Conservation (phyloP, 2,888 invertebrate species). For the Vanessa cardui region DNA sequence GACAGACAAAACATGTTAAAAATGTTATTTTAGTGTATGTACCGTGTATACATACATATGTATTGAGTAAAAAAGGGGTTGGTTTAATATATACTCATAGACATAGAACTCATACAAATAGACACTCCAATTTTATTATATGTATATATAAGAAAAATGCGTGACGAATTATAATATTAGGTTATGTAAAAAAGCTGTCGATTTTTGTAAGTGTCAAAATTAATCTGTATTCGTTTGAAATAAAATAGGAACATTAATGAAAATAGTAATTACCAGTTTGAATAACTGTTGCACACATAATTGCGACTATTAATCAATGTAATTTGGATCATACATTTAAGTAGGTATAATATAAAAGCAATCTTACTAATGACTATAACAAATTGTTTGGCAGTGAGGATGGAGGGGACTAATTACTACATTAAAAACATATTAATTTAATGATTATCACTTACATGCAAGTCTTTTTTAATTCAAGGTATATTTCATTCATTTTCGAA, state of each 20-base stretch:
- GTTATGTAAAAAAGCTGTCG: no score
- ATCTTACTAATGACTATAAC: slow-evolving; percentile 4
- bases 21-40: no score
- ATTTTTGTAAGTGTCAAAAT: no score
- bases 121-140: no score
- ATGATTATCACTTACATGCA: slow-evolving; percentile 1
- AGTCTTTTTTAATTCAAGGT: background rate
- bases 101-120: no score
- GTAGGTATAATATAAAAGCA: background rate
- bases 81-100: no score
- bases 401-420: background rate
- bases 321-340: slow-evolving; percentile 1
- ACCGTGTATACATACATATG: no score
- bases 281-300: background rate
- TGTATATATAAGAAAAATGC: no score
- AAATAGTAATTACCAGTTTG: background rate
- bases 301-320: background rate
- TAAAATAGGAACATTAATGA: background rate
- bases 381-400: background rate
- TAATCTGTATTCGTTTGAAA: no score
- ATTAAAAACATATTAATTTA: slow-evolving; percentile 20
- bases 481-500: background rate
- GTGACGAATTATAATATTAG: no score
- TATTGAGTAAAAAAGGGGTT: no score
- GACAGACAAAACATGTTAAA: no score